Conservation (phyloP, 2,797 vertebrate genomes). For the Myripristis murdjan region DNA sequence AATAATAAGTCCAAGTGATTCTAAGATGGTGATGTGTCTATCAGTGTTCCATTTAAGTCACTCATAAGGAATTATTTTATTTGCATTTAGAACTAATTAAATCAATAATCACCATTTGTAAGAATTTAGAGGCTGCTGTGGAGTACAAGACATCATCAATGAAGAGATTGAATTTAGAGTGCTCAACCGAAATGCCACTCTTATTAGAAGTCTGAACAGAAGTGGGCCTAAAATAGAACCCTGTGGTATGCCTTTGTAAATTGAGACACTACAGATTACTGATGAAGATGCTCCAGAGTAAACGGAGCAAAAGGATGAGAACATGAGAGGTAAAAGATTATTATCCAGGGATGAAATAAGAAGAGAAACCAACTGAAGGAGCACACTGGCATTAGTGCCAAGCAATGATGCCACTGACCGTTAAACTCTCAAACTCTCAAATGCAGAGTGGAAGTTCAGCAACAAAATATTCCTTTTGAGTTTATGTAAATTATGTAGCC, state of each 20-base stretch:
- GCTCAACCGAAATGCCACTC: not conserved
- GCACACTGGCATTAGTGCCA: too few relatives aligned
- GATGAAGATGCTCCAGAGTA: constrained; percentile 51
- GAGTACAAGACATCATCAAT: not conserved
- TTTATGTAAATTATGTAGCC: not conserved
- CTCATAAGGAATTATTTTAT: not conserved
- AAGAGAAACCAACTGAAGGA: constrained; percentile 20
- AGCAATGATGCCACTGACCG: not conserved
- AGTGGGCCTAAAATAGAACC: not conserved
- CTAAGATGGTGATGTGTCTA: too few relatives aligned
- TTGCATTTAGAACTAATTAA: not conserved
- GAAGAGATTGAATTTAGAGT: not conserved
- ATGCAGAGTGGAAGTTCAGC: not conserved
- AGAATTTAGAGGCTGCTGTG: not conserved
- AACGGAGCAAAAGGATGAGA: constrained; percentile 28
- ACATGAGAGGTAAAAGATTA: constrained; percentile 57
- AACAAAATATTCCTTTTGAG: not conserved
- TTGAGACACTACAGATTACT: constrained; percentile 25
- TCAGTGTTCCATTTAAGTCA: not conserved
- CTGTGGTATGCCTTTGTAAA: constrained; percentile 24
- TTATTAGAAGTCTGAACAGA: constrained; percentile 7
- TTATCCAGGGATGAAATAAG: constrained; percentile 52
- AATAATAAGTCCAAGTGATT: too few relatives aligned
- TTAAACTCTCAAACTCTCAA: not conserved
- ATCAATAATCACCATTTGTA: not conserved